These are phyloP conservation scores for Ectropis grisescens DNA, from an alignment of 1,140 invertebrate genomes.

Conservation along the genomic window DNA sequence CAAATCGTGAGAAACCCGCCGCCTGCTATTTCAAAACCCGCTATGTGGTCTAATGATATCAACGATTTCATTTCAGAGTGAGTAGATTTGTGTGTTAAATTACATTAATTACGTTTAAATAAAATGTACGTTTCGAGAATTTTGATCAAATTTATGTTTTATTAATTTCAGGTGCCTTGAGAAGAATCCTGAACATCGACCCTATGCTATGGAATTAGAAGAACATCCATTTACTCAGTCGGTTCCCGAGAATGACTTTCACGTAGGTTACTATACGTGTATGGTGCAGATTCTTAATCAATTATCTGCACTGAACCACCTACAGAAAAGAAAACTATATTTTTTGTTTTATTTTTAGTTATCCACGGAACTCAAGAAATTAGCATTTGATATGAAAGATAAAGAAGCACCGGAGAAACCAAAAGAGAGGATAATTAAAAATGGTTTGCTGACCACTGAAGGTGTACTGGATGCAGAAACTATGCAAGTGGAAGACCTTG, in stretches of 20 bases:
- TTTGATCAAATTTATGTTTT: too few relatives aligned
- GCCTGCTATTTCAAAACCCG: slow-evolving; percentile 78
- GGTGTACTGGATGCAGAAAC: slow-evolving; percentile 72
- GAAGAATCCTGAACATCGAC: slow-evolving; percentile 91
- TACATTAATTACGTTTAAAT: too few relatives aligned
- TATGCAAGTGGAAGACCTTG: slow-evolving; percentile 89
- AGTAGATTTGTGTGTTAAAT: slow-evolving; percentile 24
- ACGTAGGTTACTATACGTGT: slow-evolving; percentile 69
- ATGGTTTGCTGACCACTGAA: slow-evolving; percentile 70
- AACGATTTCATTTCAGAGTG: slow-evolving; percentile 89
- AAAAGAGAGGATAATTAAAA: slow-evolving; percentile 76
- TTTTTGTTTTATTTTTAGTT: slow-evolving; percentile 48
- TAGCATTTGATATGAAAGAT: slow-evolving; percentile 59
- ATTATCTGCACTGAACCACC: neutral
- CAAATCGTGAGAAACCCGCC: slow-evolving; percentile 91
- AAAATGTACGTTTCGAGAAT: too few relatives aligned
- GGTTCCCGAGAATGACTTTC: slow-evolving; percentile 82
- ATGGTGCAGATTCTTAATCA: neutral
- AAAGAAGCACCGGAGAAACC: slow-evolving; percentile 50
- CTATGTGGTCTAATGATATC: slow-evolving; percentile 84
- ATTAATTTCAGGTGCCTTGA: slow-evolving; percentile 81
- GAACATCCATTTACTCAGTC: slow-evolving; percentile 88
- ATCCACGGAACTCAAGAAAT: slow-evolving; percentile 75
- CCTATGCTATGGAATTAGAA: slow-evolving; percentile 85
- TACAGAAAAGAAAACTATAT: too few relatives aligned